Base-by-base conservation (phyloP, 2,113 vertebrate species). In the Caranx melampygus region DNA sequence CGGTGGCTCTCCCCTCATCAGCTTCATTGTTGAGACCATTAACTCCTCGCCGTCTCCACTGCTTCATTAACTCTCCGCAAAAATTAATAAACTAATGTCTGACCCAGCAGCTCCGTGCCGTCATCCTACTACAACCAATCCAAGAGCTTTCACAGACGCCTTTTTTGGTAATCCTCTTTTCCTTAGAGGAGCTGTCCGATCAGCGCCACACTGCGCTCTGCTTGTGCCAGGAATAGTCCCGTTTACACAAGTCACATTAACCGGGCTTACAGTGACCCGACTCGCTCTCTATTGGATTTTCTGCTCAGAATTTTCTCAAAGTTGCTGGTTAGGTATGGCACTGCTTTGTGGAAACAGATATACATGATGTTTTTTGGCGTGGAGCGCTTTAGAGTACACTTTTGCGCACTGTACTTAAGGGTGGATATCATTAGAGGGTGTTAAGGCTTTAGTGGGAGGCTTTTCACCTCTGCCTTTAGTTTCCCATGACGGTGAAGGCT, bases 131-230 rank as follows among this genome's bases (percentile, higher is more conserved):
- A 90, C 83, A 91, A 66, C 94, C 93, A 92, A 91, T 91, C 87
- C 49, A 18, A 49, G 52, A 65, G 57, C 81, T 70, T 81, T 16
- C 10, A 9, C 76, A 47, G 84, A 81, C 87, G 86, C 89, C 78
- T 92, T 87, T 83, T 80, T 79, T 73, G 65, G 57, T 90, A 93
- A 92, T 92, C 89, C 85, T 86, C 83, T 91, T 94, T 90, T 90
- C 54, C 65, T 66, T 14, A 64, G 68, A 63, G 85, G 85, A 87
- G 91, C 86, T 88, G 90, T 92, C 82, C 35, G 88, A 87, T 91
- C 90, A 89, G 86, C 82, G 81, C 79, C 82, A 71, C 79, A 67
- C 52, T 35, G 79, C 78, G 69, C 80, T 52, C 81, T n/a, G 44
- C 64, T 21, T 31, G 71, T 18, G 74, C 84, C 87, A 90, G 73